These are phyloP conservation scores for Euproctis similis DNA, from an alignment of 2,888 invertebrate genomes.

Conservation along the genomic window DNA sequence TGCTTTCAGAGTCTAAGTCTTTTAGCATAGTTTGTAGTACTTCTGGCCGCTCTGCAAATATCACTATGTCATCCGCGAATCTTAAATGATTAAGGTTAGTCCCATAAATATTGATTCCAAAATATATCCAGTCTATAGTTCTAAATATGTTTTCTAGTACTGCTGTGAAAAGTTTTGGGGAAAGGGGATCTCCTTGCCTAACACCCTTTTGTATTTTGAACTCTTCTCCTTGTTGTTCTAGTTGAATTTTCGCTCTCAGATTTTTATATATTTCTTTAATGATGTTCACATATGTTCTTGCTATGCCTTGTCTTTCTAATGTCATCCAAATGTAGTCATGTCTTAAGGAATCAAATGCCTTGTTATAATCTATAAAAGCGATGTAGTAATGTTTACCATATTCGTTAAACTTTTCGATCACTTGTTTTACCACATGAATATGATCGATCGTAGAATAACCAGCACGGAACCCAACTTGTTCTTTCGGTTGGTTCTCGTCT, in stretches of 20 bases:
- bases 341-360: slow-evolving; percentile 16
- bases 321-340: slow-evolving; percentile 15
- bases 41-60: slow-evolving; percentile 2
- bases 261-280: slow-evolving; percentile 16
- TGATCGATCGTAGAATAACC: slow-evolving; percentile 9
- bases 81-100: slow-evolving; percentile 4
- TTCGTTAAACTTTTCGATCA: slow-evolving; percentile 10
- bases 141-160: slow-evolving; percentile 5
- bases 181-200: slow-evolving; percentile 15
- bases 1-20: slow-evolving; percentile 1
- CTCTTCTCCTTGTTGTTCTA: slow-evolving; percentile 14
- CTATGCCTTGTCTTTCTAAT: slow-evolving; percentile 13
- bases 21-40: neutral
- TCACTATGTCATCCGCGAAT: slow-evolving; percentile 7
- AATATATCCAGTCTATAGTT: slow-evolving; percentile 3
- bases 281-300: slow-evolving; percentile 14
- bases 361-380: slow-evolving; percentile 16
- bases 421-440: slow-evolving; percentile 9
- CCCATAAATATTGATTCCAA: slow-evolving; percentile 4
- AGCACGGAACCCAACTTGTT: slow-evolving; percentile 22
- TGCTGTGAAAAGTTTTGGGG: slow-evolving; percentile 13
- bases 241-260: slow-evolving; percentile 13
- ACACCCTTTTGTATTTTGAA: slow-evolving; percentile 12
- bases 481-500: slow-evolving; percentile 16
- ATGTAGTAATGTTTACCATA: neutral